phyloP scores from a whole-genome alignment of 2,888 invertebrate genomes.

The Chelonus formosanus region DNA sequence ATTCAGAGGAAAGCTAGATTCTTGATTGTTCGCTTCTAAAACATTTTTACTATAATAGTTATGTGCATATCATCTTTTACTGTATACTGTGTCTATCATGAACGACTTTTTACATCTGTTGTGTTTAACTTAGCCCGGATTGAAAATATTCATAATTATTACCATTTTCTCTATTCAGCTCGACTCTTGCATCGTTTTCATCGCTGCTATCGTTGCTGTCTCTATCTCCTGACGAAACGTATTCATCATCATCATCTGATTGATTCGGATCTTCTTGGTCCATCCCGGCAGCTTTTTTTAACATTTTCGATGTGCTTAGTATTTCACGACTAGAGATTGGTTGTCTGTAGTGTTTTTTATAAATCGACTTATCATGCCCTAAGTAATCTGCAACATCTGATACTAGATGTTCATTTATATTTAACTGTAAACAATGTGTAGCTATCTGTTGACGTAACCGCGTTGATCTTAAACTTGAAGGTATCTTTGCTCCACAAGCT shows the following conservation, averaged over 20 bases:
- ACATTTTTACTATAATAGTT: too few species aligned
- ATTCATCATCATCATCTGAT: conserved; percentile 2
- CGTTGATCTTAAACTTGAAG: conserved; percentile 39
- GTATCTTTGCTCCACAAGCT: conserved; percentile 41
- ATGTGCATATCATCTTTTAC: too few species aligned
- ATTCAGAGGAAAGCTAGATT: too few species aligned
- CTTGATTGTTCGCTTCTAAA: too few species aligned
- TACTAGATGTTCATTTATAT: conserved; percentile 39
- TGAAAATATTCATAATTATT: too few species aligned
- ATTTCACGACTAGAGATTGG: conserved; percentile 43
- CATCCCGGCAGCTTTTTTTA: conserved; percentile 42
- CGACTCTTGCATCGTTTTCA: too few species aligned
- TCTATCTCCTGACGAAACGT: neutral
- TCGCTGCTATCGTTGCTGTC: too few species aligned
- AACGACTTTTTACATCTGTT: too few species aligned
- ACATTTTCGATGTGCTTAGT: conserved; percentile 41
- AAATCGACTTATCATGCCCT: conserved; percentile 46
- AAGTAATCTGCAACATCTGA: conserved; percentile 44
- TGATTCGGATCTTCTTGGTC: neutral
- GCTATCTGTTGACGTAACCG: conserved; percentile 44
- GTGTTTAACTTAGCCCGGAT: too few species aligned
- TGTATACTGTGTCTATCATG: too few species aligned
- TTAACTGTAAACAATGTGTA: conserved; percentile 36
- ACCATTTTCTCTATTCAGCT: too few species aligned
- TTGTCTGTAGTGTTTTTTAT: conserved; percentile 43